A percentile compares a stretch with the other conserved stretches of the same genome.
Conservation (phyloP, 2,797 vertebrate genomes). For the Microcaecilia unicolor region DNA sequence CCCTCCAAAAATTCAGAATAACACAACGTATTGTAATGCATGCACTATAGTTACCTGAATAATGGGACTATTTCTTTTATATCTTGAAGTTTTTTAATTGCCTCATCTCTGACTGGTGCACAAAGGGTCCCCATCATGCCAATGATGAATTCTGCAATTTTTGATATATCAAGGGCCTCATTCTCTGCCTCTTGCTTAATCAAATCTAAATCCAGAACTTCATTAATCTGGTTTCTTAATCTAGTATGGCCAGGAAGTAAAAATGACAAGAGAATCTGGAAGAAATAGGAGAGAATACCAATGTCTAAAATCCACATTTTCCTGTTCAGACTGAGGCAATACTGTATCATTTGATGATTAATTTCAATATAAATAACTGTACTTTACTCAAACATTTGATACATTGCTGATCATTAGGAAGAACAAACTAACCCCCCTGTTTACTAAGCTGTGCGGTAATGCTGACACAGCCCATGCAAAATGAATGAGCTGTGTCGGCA, state of each 20-base stretch:
- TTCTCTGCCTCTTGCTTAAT: conserved; percentile 94
- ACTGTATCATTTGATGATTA: too few relatives aligned
- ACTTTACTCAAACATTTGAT: too few relatives aligned
- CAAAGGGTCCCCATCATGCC: conserved; percentile 88
- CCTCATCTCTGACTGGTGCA: conserved; percentile 80
- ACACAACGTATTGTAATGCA: too few relatives aligned
- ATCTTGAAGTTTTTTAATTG: conserved; percentile 74
- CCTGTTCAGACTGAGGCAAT: too few relatives aligned
- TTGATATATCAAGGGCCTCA: conserved; percentile 74
- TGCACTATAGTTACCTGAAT: conserved; percentile 64
- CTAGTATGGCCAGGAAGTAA: conserved; percentile 77
- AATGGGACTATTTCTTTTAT: conserved; percentile 76
- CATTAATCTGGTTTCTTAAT: conserved; percentile 74
- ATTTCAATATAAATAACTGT: not conserved
- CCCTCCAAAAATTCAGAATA: too few relatives aligned
- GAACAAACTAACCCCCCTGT: too few relatives aligned
- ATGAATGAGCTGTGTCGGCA: too few relatives aligned
- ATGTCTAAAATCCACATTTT: too few relatives aligned
- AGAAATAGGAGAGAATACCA: conserved; percentile 27
- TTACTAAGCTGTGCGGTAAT: too few relatives aligned
- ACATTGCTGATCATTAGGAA: too few relatives aligned
- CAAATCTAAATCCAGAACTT: conserved; percentile 81
- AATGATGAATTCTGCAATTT: conserved; percentile 78
- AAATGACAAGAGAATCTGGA: conserved; percentile 80
- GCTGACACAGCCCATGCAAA: too few relatives aligned